These are phyloP conservation scores for Dolichallabes microphthalmus DNA, from an alignment of 2,113 vertebrate species.

Conservation along the genomic window DNA sequence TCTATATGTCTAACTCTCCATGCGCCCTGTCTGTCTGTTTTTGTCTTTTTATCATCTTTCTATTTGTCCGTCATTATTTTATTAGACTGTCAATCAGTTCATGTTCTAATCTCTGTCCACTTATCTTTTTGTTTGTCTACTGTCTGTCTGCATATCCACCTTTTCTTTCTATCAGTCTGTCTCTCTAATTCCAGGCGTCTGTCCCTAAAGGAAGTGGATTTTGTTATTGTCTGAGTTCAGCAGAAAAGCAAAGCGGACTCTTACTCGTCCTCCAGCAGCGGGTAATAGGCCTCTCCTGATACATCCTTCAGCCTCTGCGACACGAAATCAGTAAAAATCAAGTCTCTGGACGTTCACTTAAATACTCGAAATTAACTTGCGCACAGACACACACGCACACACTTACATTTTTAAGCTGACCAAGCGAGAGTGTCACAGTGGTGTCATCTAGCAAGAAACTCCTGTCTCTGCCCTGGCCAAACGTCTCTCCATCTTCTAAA, in stretches of 20 bases:
- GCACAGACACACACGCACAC: background rate
- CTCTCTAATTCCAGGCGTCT: background rate
- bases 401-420: slow-evolving; percentile 91
- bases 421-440: slow-evolving; percentile 88
- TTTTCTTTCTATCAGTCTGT: background rate
- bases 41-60: background rate
- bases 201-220: background rate
- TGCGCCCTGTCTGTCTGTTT: background rate
- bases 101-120: background rate
- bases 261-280: slow-evolving; percentile 95
- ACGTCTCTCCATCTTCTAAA: slow-evolving; percentile 93
- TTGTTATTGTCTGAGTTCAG: background rate
- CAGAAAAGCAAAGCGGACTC: slow-evolving; percentile 55
- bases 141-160: background rate
- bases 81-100: background rate
- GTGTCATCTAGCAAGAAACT: slow-evolving; percentile 95
- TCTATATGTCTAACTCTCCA: too few species aligned
- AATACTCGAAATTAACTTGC: background rate
- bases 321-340: slow-evolving; percentile 23
- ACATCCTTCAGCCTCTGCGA: slow-evolving; percentile 93
- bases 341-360: background rate
- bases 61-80: background rate
- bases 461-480: slow-evolving; percentile 90
- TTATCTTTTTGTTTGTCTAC: too few species aligned
- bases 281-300: slow-evolving; percentile 92